Conservation (phyloP, 2,888 invertebrate genomes). For the Pandemis cinnamomeana region DNA sequence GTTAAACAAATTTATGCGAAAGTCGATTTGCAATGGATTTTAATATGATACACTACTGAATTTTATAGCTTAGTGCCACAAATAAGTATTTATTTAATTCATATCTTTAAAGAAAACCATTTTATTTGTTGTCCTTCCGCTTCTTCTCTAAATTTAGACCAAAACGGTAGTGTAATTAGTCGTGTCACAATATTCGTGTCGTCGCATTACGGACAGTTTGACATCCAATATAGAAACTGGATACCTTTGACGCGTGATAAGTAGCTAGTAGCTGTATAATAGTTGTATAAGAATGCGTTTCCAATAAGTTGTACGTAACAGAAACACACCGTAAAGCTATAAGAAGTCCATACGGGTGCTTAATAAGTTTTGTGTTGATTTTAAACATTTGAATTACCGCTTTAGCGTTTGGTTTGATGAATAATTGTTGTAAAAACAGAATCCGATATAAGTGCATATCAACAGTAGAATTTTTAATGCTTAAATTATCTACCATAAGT, state of each 20-base stretch:
- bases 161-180: conserved; percentile 67
- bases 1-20: no score
- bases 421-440: no score
- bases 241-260: conserved; percentile 56
- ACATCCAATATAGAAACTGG: conserved; percentile 69
- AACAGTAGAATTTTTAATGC: no score
- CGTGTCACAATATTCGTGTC: conserved; percentile 78
- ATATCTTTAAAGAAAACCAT: background rate
- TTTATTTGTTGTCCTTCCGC: conserved; percentile 44
- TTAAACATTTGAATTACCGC: background rate
- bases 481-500: no score
- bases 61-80: no score
- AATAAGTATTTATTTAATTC: no score
- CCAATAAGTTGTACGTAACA: background rate
- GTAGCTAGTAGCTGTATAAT: conserved; percentile 62
- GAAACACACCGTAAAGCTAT: no score
- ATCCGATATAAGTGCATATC: background rate
- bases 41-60: no score
- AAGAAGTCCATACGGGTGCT: background rate
- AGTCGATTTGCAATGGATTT: no score
- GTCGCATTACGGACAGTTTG: conserved; percentile 67
- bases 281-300: conserved; percentile 2
- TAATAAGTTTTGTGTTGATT: background rate
- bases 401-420: no score
- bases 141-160: conserved; percentile 50